These are phyloP conservation scores for Picus viridis DNA, from an alignment of 2,797 vertebrate genomes.

Conservation along the genomic window DNA sequence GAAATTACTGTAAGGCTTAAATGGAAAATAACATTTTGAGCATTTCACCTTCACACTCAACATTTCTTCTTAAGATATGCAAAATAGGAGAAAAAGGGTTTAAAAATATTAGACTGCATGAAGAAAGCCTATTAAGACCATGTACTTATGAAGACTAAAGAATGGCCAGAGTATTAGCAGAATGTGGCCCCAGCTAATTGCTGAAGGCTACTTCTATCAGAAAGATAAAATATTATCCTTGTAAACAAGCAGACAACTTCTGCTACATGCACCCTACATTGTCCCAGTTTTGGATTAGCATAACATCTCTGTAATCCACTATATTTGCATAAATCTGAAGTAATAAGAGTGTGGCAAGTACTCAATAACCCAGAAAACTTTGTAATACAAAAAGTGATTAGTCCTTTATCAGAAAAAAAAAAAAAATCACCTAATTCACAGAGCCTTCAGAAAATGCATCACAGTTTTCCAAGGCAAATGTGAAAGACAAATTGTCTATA, in stretches of 20 bases:
- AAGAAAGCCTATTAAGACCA: background rate
- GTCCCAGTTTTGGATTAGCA: background rate
- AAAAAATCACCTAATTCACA: background rate
- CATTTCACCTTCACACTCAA: background rate
- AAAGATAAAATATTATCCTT: background rate
- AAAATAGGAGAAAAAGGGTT: background rate
- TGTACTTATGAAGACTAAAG: background rate
- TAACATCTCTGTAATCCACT: background rate
- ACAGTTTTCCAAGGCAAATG: background rate
- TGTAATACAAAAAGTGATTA: background rate
- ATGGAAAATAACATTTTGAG: background rate
- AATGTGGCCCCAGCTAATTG: background rate
- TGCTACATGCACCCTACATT: background rate
- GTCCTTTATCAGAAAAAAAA: background rate
- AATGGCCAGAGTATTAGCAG: background rate
- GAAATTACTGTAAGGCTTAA: background rate
- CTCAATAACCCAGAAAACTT: background rate
- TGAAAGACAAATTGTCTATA: background rate
- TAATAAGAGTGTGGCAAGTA: background rate
- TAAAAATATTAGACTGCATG: background rate
- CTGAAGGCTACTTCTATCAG: background rate
- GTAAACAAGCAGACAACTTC: background rate
- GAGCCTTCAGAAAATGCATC: background rate
- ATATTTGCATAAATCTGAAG: background rate
- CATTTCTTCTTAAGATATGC: background rate